These are phyloP conservation scores for Noturus placidus DNA, from an alignment of 2,113 vertebrate genomes.

Conservation along the genomic window DNA sequence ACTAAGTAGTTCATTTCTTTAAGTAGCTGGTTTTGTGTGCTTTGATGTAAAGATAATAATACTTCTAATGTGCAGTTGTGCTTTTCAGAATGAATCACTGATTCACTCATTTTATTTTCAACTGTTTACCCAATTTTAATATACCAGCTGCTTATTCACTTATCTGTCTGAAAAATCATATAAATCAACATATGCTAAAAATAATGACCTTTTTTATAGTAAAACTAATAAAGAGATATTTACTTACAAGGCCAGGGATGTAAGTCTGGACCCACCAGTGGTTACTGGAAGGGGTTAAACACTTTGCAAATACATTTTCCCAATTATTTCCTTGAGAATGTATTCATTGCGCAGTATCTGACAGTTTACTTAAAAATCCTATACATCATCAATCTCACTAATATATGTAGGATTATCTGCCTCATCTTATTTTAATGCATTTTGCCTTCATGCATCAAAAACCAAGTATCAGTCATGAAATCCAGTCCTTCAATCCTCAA, in stretches of 20 bases:
- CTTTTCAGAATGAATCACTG: background rate
- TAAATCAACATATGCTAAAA: background rate
- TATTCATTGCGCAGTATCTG: background rate
- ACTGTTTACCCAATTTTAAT: background rate
- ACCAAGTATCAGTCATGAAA: background rate
- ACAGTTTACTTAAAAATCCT: background rate
- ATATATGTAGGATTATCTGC: background rate
- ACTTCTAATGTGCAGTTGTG: background rate
- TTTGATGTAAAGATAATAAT: background rate
- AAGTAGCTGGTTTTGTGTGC: background rate
- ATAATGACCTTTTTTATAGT: background rate
- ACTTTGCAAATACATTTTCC: background rate
- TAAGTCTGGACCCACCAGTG: background rate
- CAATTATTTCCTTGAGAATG: background rate
- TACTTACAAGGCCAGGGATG: background rate
- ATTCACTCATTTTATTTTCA: background rate
- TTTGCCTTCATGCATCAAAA: background rate
- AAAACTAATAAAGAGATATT: background rate
- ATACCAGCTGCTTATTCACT: background rate
- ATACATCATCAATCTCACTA: background rate
- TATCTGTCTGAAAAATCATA: background rate
- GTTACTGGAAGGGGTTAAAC: background rate
- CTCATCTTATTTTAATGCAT: background rate
- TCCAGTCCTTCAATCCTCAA: background rate
- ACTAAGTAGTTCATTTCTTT: background rate